A percentile compares a stretch with the other conserved stretches of the same genome.
These are phyloP conservation scores for Cylindroiulus punctatus DNA, from an alignment of 2,888 invertebrate species.

Conservation along the genomic window DNA sequence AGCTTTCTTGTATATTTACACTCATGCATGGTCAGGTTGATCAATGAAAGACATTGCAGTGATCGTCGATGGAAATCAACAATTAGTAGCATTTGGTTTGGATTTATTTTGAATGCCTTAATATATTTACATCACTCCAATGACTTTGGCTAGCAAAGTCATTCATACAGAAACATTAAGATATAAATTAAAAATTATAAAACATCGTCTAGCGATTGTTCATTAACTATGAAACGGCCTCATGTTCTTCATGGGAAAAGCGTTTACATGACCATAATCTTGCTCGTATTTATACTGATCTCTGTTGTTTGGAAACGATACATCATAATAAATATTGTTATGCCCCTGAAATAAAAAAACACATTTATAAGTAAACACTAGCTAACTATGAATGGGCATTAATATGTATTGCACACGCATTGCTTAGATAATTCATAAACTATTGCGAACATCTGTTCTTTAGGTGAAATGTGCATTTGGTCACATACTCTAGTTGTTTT, in stretches of 20 bases:
- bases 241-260: conserved; percentile 56
- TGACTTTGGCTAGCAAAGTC: conserved; percentile 15
- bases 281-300: conserved; percentile 51
- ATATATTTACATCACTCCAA: conserved; percentile 31
- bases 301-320: conserved; percentile 50
- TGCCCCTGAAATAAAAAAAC: conserved; percentile 48
- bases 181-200: not conserved
- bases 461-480: no score
- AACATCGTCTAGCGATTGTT: not conserved
- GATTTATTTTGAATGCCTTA: not conserved
- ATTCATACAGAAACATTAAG: conserved; percentile 1
- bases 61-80: not conserved
- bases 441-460: no score
- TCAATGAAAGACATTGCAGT: no score
- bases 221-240: conserved; percentile 54
- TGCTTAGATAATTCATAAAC: no score
- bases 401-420: no score
- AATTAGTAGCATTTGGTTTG: not conserved
- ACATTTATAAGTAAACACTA: not conserved
- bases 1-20: no score
- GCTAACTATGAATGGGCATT: no score
- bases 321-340: conserved; percentile 53
- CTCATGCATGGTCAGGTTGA: no score
- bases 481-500: no score
- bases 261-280: conserved; percentile 51